Conservation (phyloP, 1,140 invertebrate genomes). For the Brachionus calyciflorus region DNA sequence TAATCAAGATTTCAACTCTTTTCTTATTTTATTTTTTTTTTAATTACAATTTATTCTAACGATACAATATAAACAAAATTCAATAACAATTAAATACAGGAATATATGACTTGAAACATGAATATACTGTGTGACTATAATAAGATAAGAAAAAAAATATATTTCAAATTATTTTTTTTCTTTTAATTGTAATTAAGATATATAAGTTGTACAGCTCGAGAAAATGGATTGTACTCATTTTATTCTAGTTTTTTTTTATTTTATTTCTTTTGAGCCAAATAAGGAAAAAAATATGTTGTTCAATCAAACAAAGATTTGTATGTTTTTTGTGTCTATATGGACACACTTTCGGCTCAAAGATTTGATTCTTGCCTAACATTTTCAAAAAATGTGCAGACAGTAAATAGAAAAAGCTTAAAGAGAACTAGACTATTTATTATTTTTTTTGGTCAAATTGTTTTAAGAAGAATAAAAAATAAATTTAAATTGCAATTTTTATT, state of each 20-base stretch:
- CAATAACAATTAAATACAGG: constrained; percentile 43
- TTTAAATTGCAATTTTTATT: too few species aligned
- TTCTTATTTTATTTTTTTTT: neutral
- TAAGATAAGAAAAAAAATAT: constrained; percentile 29
- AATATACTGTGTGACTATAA: constrained; percentile 33
- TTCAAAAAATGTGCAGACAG: too few species aligned
- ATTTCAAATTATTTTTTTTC: constrained; percentile 9
- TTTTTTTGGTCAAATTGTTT: too few species aligned
- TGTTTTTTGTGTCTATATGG: constrained; percentile 16
- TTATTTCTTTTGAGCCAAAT: neutral
- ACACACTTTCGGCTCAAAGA: too few species aligned
- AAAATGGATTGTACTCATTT: constrained; percentile 20
- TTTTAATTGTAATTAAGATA: constrained; percentile 27
- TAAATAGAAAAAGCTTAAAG: too few species aligned
- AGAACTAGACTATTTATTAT: too few species aligned
- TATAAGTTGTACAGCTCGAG: constrained; percentile 20
- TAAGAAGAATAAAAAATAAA: too few species aligned
- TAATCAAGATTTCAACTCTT: constrained; percentile 13
- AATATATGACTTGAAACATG: constrained; percentile 23
- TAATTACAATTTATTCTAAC: constrained; percentile 24
- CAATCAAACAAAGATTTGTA: constrained; percentile 12
- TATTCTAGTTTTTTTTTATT: constrained; percentile 24
- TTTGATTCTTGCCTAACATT: too few species aligned
- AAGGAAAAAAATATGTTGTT: constrained; percentile 29
- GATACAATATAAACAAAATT: neutral